Conservation (phyloP, 2,797 vertebrate genomes). For the Botia kubotai region DNA sequence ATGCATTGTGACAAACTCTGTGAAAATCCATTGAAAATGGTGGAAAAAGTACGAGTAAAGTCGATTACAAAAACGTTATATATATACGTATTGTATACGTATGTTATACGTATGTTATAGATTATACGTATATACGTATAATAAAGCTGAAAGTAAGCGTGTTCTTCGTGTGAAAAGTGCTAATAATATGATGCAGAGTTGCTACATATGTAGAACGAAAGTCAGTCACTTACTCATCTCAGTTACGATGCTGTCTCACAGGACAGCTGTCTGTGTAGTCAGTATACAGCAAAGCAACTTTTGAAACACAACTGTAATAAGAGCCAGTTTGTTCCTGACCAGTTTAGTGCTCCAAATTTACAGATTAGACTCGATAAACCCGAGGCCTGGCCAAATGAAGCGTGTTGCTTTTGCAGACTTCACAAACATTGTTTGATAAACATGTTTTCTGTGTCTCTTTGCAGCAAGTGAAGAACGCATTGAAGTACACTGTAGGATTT, state of each 20-base stretch:
- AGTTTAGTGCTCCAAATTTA: slow-evolving; percentile 29
- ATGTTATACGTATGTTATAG: no score
- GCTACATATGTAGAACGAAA: neutral
- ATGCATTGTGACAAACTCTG: neutral
- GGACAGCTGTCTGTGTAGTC: neutral
- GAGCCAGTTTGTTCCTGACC: slow-evolving; percentile 19
- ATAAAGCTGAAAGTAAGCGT: no score
- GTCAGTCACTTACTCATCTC: neutral
- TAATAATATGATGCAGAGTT: no score
- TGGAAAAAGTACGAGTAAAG: no score
- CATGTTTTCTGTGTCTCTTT: slow-evolving; percentile 69
- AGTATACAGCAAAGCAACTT: neutral
- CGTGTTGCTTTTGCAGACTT: slow-evolving; percentile 62
- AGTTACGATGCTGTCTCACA: neutral
- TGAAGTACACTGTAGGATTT: slow-evolving; percentile 95
- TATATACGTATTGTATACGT: no score
- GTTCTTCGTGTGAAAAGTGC: no score
- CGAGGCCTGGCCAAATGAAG: slow-evolving; percentile 52
- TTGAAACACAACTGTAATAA: slow-evolving; percentile 10
- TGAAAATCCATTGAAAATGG: no score
- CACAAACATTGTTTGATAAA: slow-evolving; percentile 46
- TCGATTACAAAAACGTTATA: no score
- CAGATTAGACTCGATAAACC: slow-evolving; percentile 9
- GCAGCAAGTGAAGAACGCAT: slow-evolving; percentile 93
- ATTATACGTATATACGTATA: no score